A percentile compares a stretch with the other conserved stretches of the same genome.
Conservation (phyloP, 53 echinoderm and acorn worm genomes). For the Luidia sarsii region DNA sequence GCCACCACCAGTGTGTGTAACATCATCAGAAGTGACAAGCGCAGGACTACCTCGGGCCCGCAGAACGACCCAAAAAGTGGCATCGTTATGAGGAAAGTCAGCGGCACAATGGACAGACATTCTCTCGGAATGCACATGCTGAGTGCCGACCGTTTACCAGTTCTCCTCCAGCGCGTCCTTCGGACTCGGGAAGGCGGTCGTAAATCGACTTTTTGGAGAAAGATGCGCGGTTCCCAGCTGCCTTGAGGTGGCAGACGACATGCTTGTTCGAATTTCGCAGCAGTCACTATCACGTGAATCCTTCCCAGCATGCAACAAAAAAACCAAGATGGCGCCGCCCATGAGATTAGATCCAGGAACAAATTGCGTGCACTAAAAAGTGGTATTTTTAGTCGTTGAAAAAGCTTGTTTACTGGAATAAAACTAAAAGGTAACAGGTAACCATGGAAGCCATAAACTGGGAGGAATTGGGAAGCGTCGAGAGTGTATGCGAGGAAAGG, state of each 20-base stretch:
- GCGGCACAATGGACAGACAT: constrained; percentile 63
- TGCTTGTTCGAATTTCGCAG: constrained; percentile 23
- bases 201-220: not conserved
- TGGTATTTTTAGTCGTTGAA: too few species aligned
- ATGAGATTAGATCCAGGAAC: too few species aligned
- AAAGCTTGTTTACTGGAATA: too few species aligned
- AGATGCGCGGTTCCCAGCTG: too few species aligned
- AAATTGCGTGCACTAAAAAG: too few species aligned
- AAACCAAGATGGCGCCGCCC: constrained; percentile 39
- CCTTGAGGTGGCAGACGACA: constrained; percentile 33
- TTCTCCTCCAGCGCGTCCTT: not conserved
- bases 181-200: not conserved
- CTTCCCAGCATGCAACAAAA: constrained; percentile 32
- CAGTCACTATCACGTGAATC: not conserved
- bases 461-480: constrained; percentile 17
- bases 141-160: not conserved
- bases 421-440: too few species aligned
- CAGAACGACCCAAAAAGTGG: constrained; percentile 88
- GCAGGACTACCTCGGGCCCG: constrained; percentile 89
- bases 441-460: constrained; percentile 55
- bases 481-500: constrained; percentile 19
- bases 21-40: constrained; percentile 85
- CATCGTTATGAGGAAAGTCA: constrained; percentile 78
- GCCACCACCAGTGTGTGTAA: constrained; percentile 66
- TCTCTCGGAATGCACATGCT: constrained; percentile 59